Percentiles rank a stretch among this genome's conserved stretches.
Evolutionary conservation across 2,888 invertebrate genomes (phyloP).

Genomic region (Ectropis crepuscularia): DNA sequence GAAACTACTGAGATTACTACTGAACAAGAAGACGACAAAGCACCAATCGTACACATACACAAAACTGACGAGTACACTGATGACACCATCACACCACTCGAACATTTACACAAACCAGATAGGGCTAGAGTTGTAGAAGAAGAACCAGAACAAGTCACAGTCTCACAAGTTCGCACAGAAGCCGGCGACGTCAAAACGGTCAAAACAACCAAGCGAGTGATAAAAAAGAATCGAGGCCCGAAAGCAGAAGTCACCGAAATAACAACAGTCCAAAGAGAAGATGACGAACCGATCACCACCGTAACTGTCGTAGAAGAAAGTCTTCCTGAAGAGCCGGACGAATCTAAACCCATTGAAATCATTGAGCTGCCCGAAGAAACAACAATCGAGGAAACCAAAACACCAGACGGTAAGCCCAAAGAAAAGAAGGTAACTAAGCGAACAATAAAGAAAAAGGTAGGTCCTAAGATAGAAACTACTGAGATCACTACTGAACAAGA

Average conservation of each 20-base stretch:
- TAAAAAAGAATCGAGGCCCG: slow-evolving; percentile 50
- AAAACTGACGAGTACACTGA: slow-evolving; percentile 46
- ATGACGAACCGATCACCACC: slow-evolving; percentile 39
- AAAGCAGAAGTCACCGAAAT: slow-evolving; percentile 48
- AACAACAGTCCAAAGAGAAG: slow-evolving; percentile 45
- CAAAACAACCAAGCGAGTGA: slow-evolving; percentile 47
- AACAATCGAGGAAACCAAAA: slow-evolving; percentile 33
- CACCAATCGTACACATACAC: slow-evolving; percentile 48
- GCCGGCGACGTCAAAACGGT: slow-evolving; percentile 50
- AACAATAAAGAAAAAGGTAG: slow-evolving; percentile 51
- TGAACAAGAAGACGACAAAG: slow-evolving; percentile 48
- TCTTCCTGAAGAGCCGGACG: slow-evolving; percentile 5
- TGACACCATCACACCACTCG: slow-evolving; percentile 40
- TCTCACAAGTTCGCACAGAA: slow-evolving; percentile 35
- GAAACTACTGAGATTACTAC: slow-evolving; percentile 58
- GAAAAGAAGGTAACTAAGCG: slow-evolving; percentile 41
- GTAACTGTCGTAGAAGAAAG: slow-evolving; percentile 26
- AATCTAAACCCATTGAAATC: slow-evolving; percentile 38
- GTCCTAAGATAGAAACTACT: slow-evolving; percentile 57
- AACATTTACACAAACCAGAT: slow-evolving; percentile 24
- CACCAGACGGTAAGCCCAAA: slow-evolving; percentile 47
- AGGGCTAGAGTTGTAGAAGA: slow-evolving; percentile 26
- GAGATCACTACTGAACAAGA: slow-evolving; percentile 39
- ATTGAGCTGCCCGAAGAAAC: slow-evolving; percentile 30
- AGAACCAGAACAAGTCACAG: slow-evolving; percentile 29